Evolutionary conservation across 2,797 vertebrate species (phyloP).

Genomic region (Sparus aurata): DNA sequence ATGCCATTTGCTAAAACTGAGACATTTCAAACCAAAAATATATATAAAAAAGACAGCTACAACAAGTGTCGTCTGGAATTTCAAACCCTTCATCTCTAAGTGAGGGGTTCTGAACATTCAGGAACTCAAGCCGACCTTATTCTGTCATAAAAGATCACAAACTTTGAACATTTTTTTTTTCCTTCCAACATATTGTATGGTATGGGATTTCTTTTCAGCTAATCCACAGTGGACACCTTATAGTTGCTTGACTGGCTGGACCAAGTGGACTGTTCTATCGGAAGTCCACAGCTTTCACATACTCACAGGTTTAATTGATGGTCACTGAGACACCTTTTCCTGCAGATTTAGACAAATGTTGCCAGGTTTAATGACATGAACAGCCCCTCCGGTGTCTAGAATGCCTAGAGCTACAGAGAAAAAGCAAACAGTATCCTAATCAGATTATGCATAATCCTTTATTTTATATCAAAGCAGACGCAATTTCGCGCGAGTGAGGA

Average conservation of each 20-base stretch:
- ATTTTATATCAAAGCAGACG: slow-evolving; percentile 75
- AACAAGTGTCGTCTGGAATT: slow-evolving; percentile 1
- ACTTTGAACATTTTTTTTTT: not conserved
- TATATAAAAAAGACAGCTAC: not conserved
- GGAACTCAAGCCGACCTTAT: not conserved
- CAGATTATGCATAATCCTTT: slow-evolving; percentile 74
- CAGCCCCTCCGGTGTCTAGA: slow-evolving; percentile 40
- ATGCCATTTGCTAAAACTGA: slow-evolving; percentile 1
- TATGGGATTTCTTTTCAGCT: not conserved
- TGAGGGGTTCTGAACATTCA: not conserved
- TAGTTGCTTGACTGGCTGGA: slow-evolving; percentile 5
- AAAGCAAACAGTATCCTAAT: slow-evolving; percentile 61
- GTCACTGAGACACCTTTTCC: slow-evolving; percentile 6
- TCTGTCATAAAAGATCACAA: not conserved
- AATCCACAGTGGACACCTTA: not conserved
- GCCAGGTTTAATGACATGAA: slow-evolving; percentile 23
- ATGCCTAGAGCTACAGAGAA: slow-evolving; percentile 53
- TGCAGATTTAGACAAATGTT: slow-evolving; percentile 21
- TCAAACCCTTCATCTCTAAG: not conserved
- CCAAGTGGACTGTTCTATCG: not conserved
- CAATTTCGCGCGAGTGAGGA: slow-evolving; percentile 67
- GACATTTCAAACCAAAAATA: not conserved
- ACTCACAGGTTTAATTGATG: slow-evolving; percentile 33
- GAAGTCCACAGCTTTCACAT: not conserved
- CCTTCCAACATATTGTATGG: not conserved